Percentiles rank a stretch among this genome's conserved stretches.
Conservation (phyloP, 2,888 invertebrate genomes). For the Ephialtes manifestator region DNA sequence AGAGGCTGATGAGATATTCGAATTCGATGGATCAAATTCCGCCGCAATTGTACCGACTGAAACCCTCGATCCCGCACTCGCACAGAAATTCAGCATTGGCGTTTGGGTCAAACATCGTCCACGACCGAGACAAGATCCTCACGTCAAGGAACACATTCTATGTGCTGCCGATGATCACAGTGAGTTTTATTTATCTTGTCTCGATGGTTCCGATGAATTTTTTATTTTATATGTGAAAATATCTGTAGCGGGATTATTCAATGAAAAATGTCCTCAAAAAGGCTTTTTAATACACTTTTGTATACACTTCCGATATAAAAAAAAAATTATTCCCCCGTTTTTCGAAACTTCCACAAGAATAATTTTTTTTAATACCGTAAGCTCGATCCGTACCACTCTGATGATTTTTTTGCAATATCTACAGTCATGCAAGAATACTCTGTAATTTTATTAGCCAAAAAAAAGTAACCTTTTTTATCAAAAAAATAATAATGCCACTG, state of each 20-base stretch:
- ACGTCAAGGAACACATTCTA: conserved; percentile 97
- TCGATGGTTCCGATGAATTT: background rate
- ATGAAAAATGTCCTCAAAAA: too few relatives aligned
- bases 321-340: too few relatives aligned
- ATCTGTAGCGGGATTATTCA: background rate
- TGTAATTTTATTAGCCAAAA: too few relatives aligned
- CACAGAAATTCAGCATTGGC: conserved; percentile 95
- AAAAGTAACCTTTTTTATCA: too few relatives aligned
- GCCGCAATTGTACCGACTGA: conserved; percentile 94
- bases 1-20: conserved; percentile 96
- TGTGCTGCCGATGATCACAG: conserved; percentile 99
- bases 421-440: too few relatives aligned
- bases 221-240: background rate
- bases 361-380: too few relatives aligned
- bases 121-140: conserved; percentile 93
- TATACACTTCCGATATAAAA: too few relatives aligned
- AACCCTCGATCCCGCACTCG: conserved; percentile 92
- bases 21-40: conserved; percentile 96
- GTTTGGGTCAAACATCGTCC: conserved; percentile 98
- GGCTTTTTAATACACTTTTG: too few relatives aligned
- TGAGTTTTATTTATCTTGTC: conserved; percentile 86
- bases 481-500: too few relatives aligned
- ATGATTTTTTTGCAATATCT: too few relatives aligned
- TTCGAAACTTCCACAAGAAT: too few relatives aligned
- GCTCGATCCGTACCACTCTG: too few relatives aligned